Conservation (phyloP, 2,888 invertebrate genomes). For the Thera britannica region DNA sequence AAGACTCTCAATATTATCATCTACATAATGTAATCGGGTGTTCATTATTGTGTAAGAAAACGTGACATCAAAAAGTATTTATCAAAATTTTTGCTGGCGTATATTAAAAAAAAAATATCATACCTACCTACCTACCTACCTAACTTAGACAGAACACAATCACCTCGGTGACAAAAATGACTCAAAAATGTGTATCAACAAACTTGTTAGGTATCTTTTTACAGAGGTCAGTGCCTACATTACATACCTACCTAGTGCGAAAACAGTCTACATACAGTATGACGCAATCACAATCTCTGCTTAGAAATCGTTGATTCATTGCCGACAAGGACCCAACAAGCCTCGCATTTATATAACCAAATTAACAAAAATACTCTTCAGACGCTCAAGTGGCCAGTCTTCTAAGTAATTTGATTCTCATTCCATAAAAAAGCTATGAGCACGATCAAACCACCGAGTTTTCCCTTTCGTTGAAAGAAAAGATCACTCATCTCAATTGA, state of each 20-base stretch:
- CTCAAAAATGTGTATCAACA: not conserved
- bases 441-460: conserved; percentile 67
- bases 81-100: too few species aligned
- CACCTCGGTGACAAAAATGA: not conserved
- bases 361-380: conserved; percentile 44
- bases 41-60: too few species aligned
- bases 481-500: conserved; percentile 63
- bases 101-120: too few species aligned
- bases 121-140: not conserved
- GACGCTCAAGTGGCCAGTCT: conserved; percentile 1
- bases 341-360: conserved; percentile 40
- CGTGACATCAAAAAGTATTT: too few species aligned
- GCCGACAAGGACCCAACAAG: conserved; percentile 17
- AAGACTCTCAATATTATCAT: too few species aligned
- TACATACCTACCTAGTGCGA: conserved; percentile 9
- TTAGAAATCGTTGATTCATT: conserved; percentile 29
- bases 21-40: too few species aligned
- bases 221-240: conserved; percentile 15
- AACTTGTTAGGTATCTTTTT: not conserved
- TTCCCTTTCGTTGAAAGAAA: conserved; percentile 73
- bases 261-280: conserved; percentile 3
- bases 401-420: conserved; percentile 10
- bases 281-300: conserved; percentile 26
- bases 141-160: not conserved
- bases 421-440: conserved; percentile 42